A percentile compares a stretch with the other conserved stretches of the same genome.
phyloP scores from a whole-genome alignment of 2,888 invertebrate species.

The Ceramica pisi region DNA sequence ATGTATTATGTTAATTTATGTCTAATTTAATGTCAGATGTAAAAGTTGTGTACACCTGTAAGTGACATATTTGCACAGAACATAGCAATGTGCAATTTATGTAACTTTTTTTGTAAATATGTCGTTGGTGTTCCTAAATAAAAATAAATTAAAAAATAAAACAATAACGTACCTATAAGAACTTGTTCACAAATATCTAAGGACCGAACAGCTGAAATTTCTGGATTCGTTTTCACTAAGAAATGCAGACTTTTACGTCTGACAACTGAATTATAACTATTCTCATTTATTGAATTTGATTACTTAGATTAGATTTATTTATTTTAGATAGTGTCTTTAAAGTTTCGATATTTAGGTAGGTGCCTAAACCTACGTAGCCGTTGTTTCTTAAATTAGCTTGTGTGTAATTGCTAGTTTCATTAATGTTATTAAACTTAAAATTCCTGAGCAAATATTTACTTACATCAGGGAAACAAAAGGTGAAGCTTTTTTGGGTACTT shows the following conservation, averaged over 20 bases:
- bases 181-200: neutral
- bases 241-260: neutral
- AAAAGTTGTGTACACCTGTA: no score
- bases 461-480: neutral
- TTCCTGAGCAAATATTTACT: neutral
- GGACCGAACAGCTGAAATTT: neutral
- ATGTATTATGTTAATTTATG: no score
- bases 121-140: no score
- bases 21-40: no score
- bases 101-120: no score
- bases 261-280: neutral
- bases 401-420: neutral
- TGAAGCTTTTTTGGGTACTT: slow-evolving; percentile 2
- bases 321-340: no score
- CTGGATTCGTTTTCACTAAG: neutral
- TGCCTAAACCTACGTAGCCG: neutral
- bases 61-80: no score
- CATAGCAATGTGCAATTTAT: no score
- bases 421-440: neutral
- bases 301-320: no score
- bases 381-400: neutral
- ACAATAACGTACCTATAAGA: neutral
- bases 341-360: no score
- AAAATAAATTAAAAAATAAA: no score
- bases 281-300: neutral